These are phyloP conservation scores for Brotogeris chrysoptera DNA, from an alignment of 2,797 vertebrate species.

Conservation along the genomic window DNA sequence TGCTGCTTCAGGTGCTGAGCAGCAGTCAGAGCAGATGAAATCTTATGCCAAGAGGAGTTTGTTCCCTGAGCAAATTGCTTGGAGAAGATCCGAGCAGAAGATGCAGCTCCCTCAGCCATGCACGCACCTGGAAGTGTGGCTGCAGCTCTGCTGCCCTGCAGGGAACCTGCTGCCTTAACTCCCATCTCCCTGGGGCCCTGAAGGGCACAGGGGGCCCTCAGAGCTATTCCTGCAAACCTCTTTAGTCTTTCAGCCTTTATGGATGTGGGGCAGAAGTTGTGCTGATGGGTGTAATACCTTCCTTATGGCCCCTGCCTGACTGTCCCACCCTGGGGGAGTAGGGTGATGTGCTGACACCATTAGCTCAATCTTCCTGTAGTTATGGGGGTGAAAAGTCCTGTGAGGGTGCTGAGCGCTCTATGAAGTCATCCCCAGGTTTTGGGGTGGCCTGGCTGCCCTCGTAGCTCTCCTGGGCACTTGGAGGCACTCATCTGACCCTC, in stretches of 20 bases:
- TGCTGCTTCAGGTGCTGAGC: constrained; percentile 63
- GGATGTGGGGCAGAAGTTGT: background rate
- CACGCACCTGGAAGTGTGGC: background rate
- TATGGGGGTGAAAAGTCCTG: fast-evolving
- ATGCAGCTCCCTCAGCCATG: background rate
- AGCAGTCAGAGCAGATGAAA: constrained; percentile 26
- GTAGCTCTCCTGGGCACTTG: background rate
- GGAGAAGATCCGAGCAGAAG: constrained; percentile 42
- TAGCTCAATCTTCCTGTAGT: background rate
- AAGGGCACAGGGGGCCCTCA: fast-evolving
- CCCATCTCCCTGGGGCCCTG: fast-evolving
- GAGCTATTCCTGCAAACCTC: background rate
- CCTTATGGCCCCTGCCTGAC: background rate
- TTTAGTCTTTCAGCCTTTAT: background rate
- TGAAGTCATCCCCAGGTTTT: background rate
- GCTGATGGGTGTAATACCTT: background rate
- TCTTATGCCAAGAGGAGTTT: constrained; percentile 45
- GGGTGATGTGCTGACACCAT: background rate
- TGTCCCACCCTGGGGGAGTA: background rate
- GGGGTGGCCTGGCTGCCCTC: background rate
- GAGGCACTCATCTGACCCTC: background rate
- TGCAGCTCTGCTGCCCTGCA: background rate
- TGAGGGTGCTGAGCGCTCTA: background rate
- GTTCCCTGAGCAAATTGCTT: constrained; percentile 44
- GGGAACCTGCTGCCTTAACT: background rate